These are phyloP conservation scores for Rousettus leschenaultii DNA, from an alignment of 2,113 vertebrate species.

Conservation along the genomic window DNA sequence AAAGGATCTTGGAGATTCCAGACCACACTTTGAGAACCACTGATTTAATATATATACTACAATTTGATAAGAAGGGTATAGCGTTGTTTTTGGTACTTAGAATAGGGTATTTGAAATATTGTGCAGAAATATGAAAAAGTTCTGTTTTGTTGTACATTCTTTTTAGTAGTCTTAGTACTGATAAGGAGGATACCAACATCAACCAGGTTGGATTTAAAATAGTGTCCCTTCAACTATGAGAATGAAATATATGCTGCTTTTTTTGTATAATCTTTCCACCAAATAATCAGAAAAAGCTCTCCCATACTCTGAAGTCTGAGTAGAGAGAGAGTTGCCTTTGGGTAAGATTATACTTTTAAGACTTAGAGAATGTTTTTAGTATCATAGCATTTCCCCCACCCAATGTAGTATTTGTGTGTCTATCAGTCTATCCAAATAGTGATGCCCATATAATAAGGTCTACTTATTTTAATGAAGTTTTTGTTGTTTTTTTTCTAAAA, in stretches of 20 bases:
- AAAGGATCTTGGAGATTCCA: background rate
- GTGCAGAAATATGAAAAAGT: background rate
- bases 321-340: background rate
- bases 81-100: background rate
- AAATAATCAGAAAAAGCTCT: background rate
- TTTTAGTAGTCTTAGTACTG: background rate
- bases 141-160: background rate
- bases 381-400: background rate
- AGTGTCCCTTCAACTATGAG: background rate
- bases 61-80: background rate
- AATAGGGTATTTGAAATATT: background rate
- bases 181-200: background rate
- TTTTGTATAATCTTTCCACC: background rate
- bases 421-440: background rate
- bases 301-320: background rate
- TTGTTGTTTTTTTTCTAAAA: background rate
- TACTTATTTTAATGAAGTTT: background rate
- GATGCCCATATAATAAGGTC: background rate
- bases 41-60: background rate
- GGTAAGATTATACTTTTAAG: background rate
- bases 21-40: background rate
- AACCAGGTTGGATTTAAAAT: background rate
- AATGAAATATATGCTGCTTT: background rate
- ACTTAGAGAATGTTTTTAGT: background rate
- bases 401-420: background rate